Evolutionary conservation across 2,888 invertebrate species (phyloP).

Genomic region (Drymonia ruficornis): DNA sequence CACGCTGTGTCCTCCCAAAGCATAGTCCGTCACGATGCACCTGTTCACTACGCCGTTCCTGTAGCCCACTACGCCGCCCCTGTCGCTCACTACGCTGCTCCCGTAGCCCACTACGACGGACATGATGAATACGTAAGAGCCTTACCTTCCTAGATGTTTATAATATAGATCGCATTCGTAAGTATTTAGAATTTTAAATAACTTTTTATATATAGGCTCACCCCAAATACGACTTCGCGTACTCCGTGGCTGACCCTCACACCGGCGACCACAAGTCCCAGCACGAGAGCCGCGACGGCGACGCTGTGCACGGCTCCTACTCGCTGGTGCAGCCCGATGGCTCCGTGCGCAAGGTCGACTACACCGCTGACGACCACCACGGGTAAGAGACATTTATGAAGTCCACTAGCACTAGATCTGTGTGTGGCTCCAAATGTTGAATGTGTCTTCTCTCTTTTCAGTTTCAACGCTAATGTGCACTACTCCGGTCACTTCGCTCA

Average conservation of each 20-base stretch:
- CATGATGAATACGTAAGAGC: conserved; percentile 7
- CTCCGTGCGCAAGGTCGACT: conserved; percentile 80
- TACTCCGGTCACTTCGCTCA: conserved; percentile 66
- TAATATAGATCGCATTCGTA: background rate
- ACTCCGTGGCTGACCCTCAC: conserved; percentile 83
- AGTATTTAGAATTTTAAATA: background rate
- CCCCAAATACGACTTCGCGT: conserved; percentile 75
- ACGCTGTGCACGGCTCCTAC: conserved; percentile 85
- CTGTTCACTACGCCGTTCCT: conserved; percentile 45
- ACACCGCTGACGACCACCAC: conserved; percentile 58
- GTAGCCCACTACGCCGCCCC: conserved; percentile 43
- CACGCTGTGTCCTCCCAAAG: conserved; percentile 68
- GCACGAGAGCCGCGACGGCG: conserved; percentile 81
- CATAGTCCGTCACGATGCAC: conserved; percentile 64
- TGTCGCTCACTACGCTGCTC: conserved; percentile 40
- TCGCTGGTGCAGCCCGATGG: conserved; percentile 81
- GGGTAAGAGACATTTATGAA: conserved; percentile 33
- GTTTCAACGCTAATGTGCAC: conserved; percentile 78
- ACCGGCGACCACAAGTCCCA: conserved; percentile 85
- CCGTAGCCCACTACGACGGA: conserved; percentile 41
- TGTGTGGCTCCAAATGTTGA: background rate
- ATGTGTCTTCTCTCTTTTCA: conserved; percentile 37
- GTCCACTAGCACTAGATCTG: background rate
- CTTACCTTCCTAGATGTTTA: background rate
- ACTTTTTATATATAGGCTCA: conserved; percentile 50